Evolutionary conservation across 2,888 invertebrate genomes (phyloP).

Genomic region (Leptopilina syphax): DNA sequence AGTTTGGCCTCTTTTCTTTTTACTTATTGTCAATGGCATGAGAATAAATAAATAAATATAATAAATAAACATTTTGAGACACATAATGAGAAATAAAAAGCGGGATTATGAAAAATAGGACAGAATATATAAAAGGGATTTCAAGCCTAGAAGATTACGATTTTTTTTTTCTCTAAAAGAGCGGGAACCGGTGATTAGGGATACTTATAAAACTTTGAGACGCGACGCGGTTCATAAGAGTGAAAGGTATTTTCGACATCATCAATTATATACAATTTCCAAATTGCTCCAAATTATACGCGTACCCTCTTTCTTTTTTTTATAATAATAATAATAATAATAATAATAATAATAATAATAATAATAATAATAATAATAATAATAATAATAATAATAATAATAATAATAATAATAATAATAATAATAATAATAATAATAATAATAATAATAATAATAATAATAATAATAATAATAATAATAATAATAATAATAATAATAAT

Average conservation of each 20-base stretch:
- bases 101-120: too few species aligned
- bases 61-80: too few species aligned
- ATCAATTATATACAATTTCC: conserved; percentile 75
- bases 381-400: neutral
- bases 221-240: conserved; percentile 58
- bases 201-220: conserved; percentile 68
- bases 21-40: too few species aligned
- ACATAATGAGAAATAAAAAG: neutral
- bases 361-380: too few species aligned
- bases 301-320: conserved; percentile 50
- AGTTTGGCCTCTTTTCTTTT: too few species aligned
- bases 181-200: conserved; percentile 71
- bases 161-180: conserved; percentile 43
- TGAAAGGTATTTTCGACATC: conserved; percentile 70
- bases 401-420: neutral
- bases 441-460: too few species aligned
- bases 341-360: too few species aligned
- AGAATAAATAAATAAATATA: too few species aligned
- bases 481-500: too few species aligned
- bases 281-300: conserved; percentile 74
- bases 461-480: too few species aligned
- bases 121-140: conserved; percentile 5
- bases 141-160: conserved; percentile 49
- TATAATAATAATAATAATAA: conserved; percentile 31
- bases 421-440: too few species aligned